phyloP scores from a whole-genome alignment of 1,140 invertebrate species.

The Heliconius eleuchia region DNA sequence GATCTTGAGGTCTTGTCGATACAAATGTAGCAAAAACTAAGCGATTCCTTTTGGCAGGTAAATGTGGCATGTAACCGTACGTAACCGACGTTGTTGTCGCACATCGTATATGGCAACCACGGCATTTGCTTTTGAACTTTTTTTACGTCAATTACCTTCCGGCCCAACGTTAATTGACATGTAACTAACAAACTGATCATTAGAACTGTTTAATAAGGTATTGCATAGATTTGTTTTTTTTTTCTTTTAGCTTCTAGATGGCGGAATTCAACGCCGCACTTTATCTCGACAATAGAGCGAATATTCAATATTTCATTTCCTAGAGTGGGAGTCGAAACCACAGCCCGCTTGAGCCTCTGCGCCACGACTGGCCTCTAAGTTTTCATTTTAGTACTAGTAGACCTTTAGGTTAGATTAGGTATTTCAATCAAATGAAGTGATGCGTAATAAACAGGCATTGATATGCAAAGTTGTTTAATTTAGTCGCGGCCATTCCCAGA shows the following conservation, averaged over 20 bases:
- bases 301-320: too few species aligned
- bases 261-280: too few species aligned
- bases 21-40: constrained; percentile 14
- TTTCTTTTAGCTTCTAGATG: too few species aligned
- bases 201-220: constrained; percentile 59
- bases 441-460: constrained; percentile 76
- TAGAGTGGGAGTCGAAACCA: too few species aligned
- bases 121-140: constrained; percentile 63
- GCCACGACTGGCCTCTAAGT: too few species aligned
- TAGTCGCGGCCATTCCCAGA: constrained; percentile 53
- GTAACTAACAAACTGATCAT: constrained; percentile 56
- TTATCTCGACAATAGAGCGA: too few species aligned
- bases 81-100: constrained; percentile 32
- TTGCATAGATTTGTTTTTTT: not conserved
- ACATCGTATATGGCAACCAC: constrained; percentile 53
- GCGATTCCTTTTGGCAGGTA: constrained; percentile 26
- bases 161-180: constrained; percentile 71
- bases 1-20: constrained; percentile 16
- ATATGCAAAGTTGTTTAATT: constrained; percentile 74
- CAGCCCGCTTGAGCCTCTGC: too few species aligned
- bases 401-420: constrained; percentile 46
- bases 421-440: constrained; percentile 78
- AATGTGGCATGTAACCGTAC: constrained; percentile 16
- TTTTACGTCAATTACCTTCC: constrained; percentile 74
- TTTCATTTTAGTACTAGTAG: constrained; percentile 1